Conservation (phyloP, 1,140 invertebrate genomes). For the Drosophila nigromelanica region DNA sequence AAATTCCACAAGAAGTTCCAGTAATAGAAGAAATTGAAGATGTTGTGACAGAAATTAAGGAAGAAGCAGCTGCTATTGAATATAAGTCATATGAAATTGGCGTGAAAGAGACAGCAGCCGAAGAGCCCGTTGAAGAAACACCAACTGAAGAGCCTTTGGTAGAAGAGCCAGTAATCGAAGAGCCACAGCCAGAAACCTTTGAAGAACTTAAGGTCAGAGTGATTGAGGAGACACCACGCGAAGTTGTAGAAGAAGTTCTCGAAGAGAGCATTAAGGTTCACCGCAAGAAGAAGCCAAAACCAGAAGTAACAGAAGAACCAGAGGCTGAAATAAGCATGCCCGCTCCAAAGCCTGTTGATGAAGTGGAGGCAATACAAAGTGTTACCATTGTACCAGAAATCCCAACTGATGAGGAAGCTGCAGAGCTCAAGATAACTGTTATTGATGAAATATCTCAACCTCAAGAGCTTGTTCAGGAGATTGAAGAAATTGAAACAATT, state of each 20-base stretch:
- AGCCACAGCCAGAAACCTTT: slow-evolving; percentile 49
- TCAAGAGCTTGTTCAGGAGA: slow-evolving; percentile 64
- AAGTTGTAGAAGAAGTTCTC: slow-evolving; percentile 65
- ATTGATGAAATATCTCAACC: slow-evolving; percentile 63
- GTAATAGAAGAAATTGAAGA: slow-evolving; percentile 57
- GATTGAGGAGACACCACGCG: slow-evolving; percentile 67
- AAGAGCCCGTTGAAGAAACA: slow-evolving; percentile 39
- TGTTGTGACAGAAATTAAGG: slow-evolving; percentile 30
- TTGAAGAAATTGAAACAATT: slow-evolving; percentile 63
- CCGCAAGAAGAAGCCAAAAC: slow-evolving; percentile 72
- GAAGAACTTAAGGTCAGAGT: slow-evolving; percentile 69
- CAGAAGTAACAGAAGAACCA: slow-evolving; percentile 57
- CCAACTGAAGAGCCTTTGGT: slow-evolving; percentile 22
- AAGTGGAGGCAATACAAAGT: slow-evolving; percentile 58
- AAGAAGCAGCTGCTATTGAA: slow-evolving; percentile 34
- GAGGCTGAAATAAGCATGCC: slow-evolving; percentile 60
- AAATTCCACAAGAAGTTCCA: slow-evolving; percentile 57
- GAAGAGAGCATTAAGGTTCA: slow-evolving; percentile 66
- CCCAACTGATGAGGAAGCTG: slow-evolving; percentile 68
- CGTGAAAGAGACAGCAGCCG: slow-evolving; percentile 48
- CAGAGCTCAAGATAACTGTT: slow-evolving; percentile 70
- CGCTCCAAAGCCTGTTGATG: slow-evolving; percentile 57
- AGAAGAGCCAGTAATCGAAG: slow-evolving; percentile 45
- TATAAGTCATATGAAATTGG: slow-evolving; percentile 50
- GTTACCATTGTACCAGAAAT: slow-evolving; percentile 71